phyloP scores from a whole-genome alignment of 1,140 invertebrate species.

The Wasmannia auropunctata region DNA sequence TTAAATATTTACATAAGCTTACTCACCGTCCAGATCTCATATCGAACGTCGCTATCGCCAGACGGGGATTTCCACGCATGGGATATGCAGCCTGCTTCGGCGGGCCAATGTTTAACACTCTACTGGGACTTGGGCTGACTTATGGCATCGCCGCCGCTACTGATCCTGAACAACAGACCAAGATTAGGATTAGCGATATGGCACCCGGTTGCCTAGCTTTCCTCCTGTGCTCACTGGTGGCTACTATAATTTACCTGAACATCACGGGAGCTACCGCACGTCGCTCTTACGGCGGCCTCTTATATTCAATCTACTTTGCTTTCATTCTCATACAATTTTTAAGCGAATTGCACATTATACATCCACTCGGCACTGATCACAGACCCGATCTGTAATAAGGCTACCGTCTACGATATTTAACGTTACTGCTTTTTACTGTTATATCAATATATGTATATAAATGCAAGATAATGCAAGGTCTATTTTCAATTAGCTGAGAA shows the following conservation, averaged over 20 bases:
- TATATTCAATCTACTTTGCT: conserved; percentile 78
- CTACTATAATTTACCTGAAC: conserved; percentile 78
- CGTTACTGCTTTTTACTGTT: not conserved
- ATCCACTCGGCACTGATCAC: conserved; percentile 81
- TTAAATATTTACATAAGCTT: not conserved
- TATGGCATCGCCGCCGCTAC: conserved; percentile 72
- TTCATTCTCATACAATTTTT: conserved; percentile 81
- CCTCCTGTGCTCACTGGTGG: conserved; percentile 77
- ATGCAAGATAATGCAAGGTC: not conserved
- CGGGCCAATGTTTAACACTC: conserved; percentile 89
- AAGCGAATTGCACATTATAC: conserved; percentile 80
- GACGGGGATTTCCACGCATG: conserved; percentile 89
- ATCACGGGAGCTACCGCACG: conserved; percentile 76
- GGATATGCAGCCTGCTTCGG: conserved; percentile 90
- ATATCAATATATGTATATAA: not conserved
- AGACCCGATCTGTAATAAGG: conserved; percentile 68
- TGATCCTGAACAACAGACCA: conserved; percentile 66
- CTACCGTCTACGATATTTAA: not conserved
- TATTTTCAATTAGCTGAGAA: not conserved
- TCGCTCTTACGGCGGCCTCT: conserved; percentile 78
- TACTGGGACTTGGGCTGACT: conserved; percentile 81
- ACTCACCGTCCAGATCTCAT: conserved; percentile 87
- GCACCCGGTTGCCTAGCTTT: conserved; percentile 81
- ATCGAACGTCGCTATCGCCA: conserved; percentile 88
- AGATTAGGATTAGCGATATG: conserved; percentile 80